Evolutionary conservation across 2,113 vertebrate species (phyloP).

Genomic region (Cyprinus carpio): DNA sequence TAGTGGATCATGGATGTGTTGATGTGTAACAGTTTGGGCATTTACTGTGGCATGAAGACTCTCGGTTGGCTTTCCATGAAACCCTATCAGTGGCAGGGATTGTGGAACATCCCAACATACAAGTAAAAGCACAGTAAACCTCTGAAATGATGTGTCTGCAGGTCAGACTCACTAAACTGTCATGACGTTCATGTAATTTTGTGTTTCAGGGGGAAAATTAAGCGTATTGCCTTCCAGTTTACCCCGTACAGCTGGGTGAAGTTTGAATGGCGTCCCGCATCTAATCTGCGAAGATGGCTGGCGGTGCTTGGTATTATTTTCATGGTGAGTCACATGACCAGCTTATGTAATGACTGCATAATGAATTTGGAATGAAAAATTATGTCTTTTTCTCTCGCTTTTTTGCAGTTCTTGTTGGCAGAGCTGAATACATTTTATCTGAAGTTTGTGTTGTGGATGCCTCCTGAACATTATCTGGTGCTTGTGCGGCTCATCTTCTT

Average conservation of each 20-base stretch:
- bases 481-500: conserved; percentile 94
- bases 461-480: conserved; percentile 95
- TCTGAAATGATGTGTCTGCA: not conserved
- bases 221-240: conserved; percentile 98
- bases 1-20: conserved; percentile 99
- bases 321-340: conserved; percentile 77
- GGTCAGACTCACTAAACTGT: not conserved
- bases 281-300: conserved; percentile 92
- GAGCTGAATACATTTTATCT: conserved; percentile 98
- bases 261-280: conserved; percentile 98
- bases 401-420: conserved; percentile 86
- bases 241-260: conserved; percentile 99
- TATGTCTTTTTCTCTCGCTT: not conserved
- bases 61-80: conserved; percentile 98
- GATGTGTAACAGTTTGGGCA: conserved; percentile 93
- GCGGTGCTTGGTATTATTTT: conserved; percentile 97
- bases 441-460: conserved; percentile 99
- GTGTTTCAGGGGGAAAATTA: conserved; percentile 91
- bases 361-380: not conserved
- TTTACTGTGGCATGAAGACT: conserved; percentile 98
- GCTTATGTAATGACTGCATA: not conserved
- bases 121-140: conserved; percentile 75
- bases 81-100: conserved; percentile 98
- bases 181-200: not conserved
- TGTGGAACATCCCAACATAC: conserved; percentile 98